These are phyloP conservation scores for Paramisgurnus dabryanus DNA, from an alignment of 2,113 vertebrate species.

Conservation along the genomic window DNA sequence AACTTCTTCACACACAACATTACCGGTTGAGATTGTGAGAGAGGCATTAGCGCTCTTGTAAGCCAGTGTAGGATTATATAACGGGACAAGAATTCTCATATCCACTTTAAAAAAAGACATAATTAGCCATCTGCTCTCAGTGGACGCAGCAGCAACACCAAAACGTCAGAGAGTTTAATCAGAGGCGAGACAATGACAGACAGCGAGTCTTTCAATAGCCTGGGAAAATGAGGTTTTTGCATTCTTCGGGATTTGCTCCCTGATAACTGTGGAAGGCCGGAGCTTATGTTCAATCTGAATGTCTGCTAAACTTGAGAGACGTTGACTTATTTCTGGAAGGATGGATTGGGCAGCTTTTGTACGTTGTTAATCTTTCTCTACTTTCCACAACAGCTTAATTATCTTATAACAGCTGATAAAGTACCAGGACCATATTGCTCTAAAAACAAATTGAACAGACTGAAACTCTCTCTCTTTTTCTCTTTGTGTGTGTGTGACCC, in stretches of 20 bases:
- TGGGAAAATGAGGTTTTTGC: slow-evolving; percentile 3
- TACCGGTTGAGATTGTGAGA: not conserved
- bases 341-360: slow-evolving; percentile 16
- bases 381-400: slow-evolving; percentile 2
- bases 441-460: not conserved
- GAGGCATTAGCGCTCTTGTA: slow-evolving; percentile 22
- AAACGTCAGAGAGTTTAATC: slow-evolving; percentile 49
- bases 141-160: slow-evolving; percentile 43
- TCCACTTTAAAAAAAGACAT: slow-evolving; percentile 52
- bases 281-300: slow-evolving; percentile 7
- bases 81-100: slow-evolving; percentile 50
- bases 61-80: slow-evolving; percentile 48
- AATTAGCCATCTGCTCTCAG: slow-evolving; percentile 54
- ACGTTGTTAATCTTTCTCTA: slow-evolving; percentile 26
- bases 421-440: not conserved
- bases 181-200: slow-evolving; percentile 29
- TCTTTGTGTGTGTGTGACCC: no score
- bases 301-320: slow-evolving; percentile 26
- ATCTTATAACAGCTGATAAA: slow-evolving; percentile 29
- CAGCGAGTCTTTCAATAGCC: slow-evolving; percentile 32
- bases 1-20: slow-evolving; percentile 7
- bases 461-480: no score
- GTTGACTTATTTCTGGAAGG: slow-evolving; percentile 27
- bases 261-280: not conserved
- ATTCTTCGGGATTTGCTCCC: slow-evolving; percentile 15